These are phyloP conservation scores for Rousettus madagascariensis DNA, from an alignment of 2,797 vertebrate genomes.

Conservation along the genomic window DNA sequence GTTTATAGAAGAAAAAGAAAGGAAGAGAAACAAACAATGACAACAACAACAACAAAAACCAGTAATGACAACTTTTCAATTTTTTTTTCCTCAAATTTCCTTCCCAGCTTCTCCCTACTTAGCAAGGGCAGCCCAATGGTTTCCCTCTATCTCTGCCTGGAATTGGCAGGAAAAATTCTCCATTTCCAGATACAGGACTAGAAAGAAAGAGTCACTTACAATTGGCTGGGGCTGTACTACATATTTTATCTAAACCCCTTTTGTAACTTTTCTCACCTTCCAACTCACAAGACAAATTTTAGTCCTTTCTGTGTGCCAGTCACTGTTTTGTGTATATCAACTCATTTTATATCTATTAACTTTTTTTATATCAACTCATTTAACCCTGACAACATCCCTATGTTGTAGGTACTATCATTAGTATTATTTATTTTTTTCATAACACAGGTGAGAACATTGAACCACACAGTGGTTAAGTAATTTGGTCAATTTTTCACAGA, in stretches of 20 bases:
- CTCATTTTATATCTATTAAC: not conserved
- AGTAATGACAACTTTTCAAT: not conserved
- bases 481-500: conserved; percentile 10
- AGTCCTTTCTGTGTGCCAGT: not conserved
- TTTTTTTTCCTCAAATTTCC: not conserved
- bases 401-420: not conserved
- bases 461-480: not conserved
- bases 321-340: not conserved
- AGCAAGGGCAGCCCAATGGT: not conserved
- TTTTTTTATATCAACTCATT: not conserved
- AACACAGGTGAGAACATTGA: not conserved
- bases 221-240: not conserved
- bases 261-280: not conserved
- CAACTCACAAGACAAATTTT: not conserved
- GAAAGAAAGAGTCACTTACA: not conserved
- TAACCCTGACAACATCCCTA: not conserved
- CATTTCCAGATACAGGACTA: not conserved
- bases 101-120: not conserved
- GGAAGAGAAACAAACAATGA: not conserved
- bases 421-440: not conserved
- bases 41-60: not conserved
- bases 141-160: not conserved
- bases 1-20: not conserved
- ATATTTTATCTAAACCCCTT: not conserved
- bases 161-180: not conserved